Percentiles rank a stretch among this genome's conserved stretches.
These are phyloP conservation scores for Phallusia fumigata DNA, from an alignment of 23 tunicate genomes.

Conservation along the genomic window DNA sequence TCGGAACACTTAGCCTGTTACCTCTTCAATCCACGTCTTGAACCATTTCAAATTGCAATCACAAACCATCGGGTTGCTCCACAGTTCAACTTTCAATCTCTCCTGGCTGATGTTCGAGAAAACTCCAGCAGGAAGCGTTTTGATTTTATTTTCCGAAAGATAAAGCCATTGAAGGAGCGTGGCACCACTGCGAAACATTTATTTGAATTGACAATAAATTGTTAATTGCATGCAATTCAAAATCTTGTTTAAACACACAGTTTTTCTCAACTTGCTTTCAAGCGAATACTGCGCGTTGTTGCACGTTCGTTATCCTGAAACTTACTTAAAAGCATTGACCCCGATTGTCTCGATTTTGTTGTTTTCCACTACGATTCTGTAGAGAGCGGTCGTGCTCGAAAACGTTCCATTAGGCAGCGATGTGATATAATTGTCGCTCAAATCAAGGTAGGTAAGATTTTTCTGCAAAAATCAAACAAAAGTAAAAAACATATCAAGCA, in stretches of 20 bases:
- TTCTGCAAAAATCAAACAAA: constrained; percentile 24
- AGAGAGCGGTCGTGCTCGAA: constrained; percentile 9
- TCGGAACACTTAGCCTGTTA: no score
- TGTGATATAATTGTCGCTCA: constrained; percentile 71
- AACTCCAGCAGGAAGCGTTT: constrained; percentile 26
- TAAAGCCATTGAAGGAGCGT: constrained; percentile 28
- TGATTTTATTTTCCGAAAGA: constrained; percentile 63
- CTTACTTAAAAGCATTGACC: constrained; percentile 81
- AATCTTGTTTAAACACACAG: no score
- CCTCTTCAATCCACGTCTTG: constrained; percentile 79
- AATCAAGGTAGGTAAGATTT: constrained; percentile 48
- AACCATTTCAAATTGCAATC: constrained; percentile 78
- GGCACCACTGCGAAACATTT: constrained; percentile 40
- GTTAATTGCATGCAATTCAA: no score
- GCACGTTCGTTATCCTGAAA: neutral
- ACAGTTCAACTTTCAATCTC: constrained; percentile 58
- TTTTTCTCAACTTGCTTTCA: neutral
- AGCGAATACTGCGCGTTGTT: no score
- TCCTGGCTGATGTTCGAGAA: constrained; percentile 59
- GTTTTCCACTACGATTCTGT: constrained; percentile 40
- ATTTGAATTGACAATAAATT: neutral
- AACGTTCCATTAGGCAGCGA: constrained; percentile 47
- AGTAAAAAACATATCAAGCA: neutral
- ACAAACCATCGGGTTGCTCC: constrained; percentile 63
- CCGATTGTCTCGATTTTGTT: constrained; percentile 45